Conservation (phyloP, 2,888 invertebrate species). For the Labia minor region DNA sequence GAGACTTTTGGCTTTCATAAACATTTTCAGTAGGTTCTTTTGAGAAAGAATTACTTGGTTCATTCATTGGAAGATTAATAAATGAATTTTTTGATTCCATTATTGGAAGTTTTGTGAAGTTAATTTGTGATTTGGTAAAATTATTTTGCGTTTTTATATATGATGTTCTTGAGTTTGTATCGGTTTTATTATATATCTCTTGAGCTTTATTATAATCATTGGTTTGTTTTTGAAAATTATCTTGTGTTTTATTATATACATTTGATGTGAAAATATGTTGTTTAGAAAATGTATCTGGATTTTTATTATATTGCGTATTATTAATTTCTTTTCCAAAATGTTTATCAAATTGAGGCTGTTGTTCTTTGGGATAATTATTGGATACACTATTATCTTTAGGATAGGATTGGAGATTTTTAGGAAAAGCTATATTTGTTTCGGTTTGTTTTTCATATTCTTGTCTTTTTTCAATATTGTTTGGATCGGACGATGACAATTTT, state of each 20-base stretch:
- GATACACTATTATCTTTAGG: not conserved
- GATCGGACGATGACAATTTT: not conserved
- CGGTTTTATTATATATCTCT: not conserved
- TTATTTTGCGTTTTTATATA: not conserved
- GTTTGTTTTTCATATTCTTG: not conserved
- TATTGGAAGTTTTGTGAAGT: not conserved
- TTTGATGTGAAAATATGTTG: not conserved
- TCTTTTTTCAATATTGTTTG: not conserved
- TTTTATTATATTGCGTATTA: not conserved
- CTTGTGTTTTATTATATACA: not conserved
- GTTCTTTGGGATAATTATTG: not conserved
- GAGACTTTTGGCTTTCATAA: not conserved
- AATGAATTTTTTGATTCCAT: not conserved
- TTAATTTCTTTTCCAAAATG: not conserved
- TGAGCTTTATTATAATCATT: not conserved
- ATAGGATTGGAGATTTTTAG: not conserved
- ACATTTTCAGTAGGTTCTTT: not conserved
- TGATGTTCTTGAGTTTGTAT: not conserved
- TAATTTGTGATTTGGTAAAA: not conserved
- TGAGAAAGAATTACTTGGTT: not conserved
- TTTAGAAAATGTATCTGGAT: not conserved
- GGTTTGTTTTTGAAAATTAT: not conserved
- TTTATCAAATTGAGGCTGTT: not conserved
- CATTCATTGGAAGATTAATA: not conserved
- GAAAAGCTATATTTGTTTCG: not conserved